Percentiles rank a stretch among this genome's conserved stretches.
Conservation (phyloP, 2,888 invertebrate genomes). For the Strigamia transsilvanica region DNA sequence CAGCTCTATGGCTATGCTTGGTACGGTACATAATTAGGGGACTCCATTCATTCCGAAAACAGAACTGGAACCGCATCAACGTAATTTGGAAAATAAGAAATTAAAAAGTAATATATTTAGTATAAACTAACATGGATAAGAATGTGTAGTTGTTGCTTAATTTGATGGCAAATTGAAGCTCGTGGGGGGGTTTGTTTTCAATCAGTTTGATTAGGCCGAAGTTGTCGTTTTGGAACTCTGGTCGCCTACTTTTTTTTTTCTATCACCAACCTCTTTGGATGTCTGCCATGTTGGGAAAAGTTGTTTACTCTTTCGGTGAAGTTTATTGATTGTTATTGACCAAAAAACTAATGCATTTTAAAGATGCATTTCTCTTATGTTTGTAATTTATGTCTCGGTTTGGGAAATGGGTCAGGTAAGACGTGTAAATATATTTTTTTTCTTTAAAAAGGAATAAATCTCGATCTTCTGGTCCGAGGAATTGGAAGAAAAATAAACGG, state of each 20-base stretch:
- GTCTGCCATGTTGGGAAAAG: conserved; percentile 4
- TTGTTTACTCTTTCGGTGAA: background rate
- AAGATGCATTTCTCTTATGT: background rate
- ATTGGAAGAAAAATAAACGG: conserved; percentile 11
- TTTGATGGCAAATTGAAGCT: background rate
- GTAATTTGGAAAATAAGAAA: too few relatives aligned
- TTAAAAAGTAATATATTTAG: too few relatives aligned
- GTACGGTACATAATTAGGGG: too few relatives aligned
- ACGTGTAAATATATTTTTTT: background rate
- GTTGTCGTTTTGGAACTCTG: background rate
- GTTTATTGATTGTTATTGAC: conserved; percentile 8
- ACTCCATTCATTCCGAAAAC: too few relatives aligned
- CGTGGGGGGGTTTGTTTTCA: background rate
- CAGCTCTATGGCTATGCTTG: too few relatives aligned
- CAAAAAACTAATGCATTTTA: background rate
- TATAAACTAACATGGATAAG: background rate
- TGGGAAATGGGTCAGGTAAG: conserved; percentile 12
- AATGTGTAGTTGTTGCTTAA: background rate
- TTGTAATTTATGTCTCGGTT: conserved; percentile 16
- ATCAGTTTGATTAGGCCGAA: background rate
- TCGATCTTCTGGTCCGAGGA: background rate
- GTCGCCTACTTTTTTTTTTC: background rate
- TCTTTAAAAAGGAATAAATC: background rate
- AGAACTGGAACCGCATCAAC: too few relatives aligned
- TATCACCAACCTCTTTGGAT: background rate